Base-by-base conservation (phyloP, 2,113 vertebrate genomes). In the Dipodomys stephensi region DNA sequence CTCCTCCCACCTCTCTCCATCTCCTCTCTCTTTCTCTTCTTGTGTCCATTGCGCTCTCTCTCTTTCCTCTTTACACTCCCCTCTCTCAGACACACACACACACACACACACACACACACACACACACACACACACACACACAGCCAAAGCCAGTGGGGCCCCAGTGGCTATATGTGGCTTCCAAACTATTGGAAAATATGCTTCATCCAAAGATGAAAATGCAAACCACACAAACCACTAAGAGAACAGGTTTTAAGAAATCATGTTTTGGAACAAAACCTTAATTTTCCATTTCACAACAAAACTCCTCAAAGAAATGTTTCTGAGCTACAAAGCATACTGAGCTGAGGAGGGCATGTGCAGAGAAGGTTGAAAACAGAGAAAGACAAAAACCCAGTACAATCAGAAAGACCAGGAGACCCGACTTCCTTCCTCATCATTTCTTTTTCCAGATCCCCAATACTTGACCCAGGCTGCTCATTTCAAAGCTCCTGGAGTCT, bases 231-330 rank as follows among this genome's bases (percentile, higher is more conserved):
- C 12, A 92, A 96, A 95, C 96, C 94, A 79, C 60, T 95, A 90
- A 94, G 79, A 90, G 94, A 91, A 92, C 68, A 86, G 92, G 64
- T 83, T 97, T 97, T 90, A 94, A 96, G 92, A 96, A 96, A 87
- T 49, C 28, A 71, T 96, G 91, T 95, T 97, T 96, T 95, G 92
- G 89, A 96, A 96, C 32, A 96, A 93, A 93, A 83, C 44, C 77
- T 94, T 80, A 88, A 92, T 88, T 96, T 96, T 97, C 94, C 94
- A 92, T 96, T 95, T 95, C 79, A 88, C 62, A 95, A 84, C 72
- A 90, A 95, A 96, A 87, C 67, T 91, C 62, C 84, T 79, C 84
- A 89, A 94, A 95, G 60, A 83, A 81, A 57, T 30, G 44, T 67
- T 46, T 87, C 77, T 69, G 67, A 96, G 94, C 87, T 93, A 39